These are phyloP conservation scores for Anser cygnoides DNA, from an alignment of 2,113 vertebrate genomes.

Conservation along the genomic window DNA sequence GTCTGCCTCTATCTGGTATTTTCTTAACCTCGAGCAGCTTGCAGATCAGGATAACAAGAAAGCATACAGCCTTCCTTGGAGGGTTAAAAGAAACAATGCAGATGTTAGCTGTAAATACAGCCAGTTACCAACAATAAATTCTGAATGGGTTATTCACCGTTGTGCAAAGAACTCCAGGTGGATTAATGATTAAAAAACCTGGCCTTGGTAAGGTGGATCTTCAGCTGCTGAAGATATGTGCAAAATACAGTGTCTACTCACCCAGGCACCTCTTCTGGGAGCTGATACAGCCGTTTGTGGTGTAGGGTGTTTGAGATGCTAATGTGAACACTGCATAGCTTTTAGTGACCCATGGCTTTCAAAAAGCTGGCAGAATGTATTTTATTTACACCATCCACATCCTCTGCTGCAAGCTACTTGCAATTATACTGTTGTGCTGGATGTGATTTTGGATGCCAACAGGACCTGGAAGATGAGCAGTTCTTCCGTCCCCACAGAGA, in stretches of 20 bases:
- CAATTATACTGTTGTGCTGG: rapidly evolving
- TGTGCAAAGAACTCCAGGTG: not conserved
- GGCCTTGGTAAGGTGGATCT: not conserved
- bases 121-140: not conserved
- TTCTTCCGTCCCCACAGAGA: not conserved
- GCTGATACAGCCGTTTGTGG: not conserved
- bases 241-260: not conserved
- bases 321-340: not conserved
- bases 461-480: not conserved
- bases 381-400: not conserved
- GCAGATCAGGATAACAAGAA: not conserved
- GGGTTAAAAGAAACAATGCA: rapidly evolving
- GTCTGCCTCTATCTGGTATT: rapidly evolving
- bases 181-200: not conserved
- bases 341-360: not conserved
- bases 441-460: not conserved
- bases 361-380: not conserved
- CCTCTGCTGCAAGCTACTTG: not conserved
- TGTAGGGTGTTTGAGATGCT: not conserved
- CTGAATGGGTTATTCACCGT: not conserved
- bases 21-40: not conserved
- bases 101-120: not conserved
- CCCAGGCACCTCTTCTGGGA: not conserved
- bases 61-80: rapidly evolving
- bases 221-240: not conserved